Percentiles rank a stretch among this genome's conserved stretches.
phyloP scores from a whole-genome alignment of 2,888 invertebrate species.

The Thymelicus acteon region DNA sequence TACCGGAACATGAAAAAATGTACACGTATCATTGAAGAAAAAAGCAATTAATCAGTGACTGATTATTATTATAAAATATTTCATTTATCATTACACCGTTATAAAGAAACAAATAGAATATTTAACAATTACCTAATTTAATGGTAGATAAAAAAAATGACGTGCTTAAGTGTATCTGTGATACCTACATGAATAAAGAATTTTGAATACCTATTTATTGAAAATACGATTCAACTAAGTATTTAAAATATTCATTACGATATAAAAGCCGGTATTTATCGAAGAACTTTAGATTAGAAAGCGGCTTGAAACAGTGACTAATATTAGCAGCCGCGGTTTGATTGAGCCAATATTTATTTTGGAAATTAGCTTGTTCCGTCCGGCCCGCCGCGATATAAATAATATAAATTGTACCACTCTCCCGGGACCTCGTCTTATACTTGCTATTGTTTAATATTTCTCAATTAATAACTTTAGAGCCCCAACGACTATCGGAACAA shows the following conservation, averaged over 20 bases:
- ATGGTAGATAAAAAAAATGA: too few relatives aligned
- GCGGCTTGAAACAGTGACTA: constrained; percentile 42
- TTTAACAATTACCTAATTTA: too few relatives aligned
- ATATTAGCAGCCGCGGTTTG: constrained; percentile 52
- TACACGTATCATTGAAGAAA: too few relatives aligned
- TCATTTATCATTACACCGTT: too few relatives aligned
- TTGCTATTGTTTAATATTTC: constrained; percentile 72
- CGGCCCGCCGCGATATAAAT: constrained; percentile 66
- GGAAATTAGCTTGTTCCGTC: constrained; percentile 77
- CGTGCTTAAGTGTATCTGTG: too few relatives aligned
- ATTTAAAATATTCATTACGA: background rate
- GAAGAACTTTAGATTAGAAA: constrained; percentile 40
- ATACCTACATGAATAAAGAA: too few relatives aligned
- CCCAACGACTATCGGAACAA: constrained; percentile 14
- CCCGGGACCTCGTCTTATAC: constrained; percentile 54
- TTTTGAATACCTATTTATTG: too few relatives aligned
- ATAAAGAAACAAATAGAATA: too few relatives aligned
- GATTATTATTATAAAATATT: too few relatives aligned
- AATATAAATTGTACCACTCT: constrained; percentile 77
- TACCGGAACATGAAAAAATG: too few relatives aligned
- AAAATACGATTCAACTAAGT: background rate
- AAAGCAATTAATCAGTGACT: too few relatives aligned
- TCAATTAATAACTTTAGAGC: constrained; percentile 76
- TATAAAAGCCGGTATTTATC: constrained; percentile 28
- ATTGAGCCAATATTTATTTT: constrained; percentile 83